These are phyloP conservation scores for Trimorus sp. DNA, from an alignment of 2,888 invertebrate genomes.

Conservation along the genomic window DNA sequence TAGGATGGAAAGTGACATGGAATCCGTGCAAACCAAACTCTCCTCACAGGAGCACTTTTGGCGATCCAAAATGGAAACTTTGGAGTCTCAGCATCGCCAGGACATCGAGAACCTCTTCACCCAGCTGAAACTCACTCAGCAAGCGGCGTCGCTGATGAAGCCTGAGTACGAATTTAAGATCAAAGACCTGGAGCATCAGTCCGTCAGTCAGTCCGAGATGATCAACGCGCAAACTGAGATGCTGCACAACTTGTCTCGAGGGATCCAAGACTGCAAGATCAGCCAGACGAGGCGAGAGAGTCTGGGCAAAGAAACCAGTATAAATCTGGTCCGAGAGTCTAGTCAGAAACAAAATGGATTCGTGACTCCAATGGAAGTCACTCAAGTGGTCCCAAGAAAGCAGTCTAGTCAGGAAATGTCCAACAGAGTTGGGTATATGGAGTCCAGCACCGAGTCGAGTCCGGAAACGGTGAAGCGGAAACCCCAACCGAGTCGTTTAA, in stretches of 20 bases:
- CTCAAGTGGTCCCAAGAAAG: neutral
- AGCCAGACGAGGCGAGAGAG: constrained; percentile 16
- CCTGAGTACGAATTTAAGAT: constrained; percentile 76
- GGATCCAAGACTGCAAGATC: constrained; percentile 49
- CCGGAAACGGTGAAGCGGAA: constrained; percentile 30
- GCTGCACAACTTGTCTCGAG: constrained; percentile 67
- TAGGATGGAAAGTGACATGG: constrained; percentile 70
- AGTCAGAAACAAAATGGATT: constrained; percentile 34
- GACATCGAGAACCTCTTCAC: constrained; percentile 76
- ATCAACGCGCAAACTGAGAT: constrained; percentile 73
- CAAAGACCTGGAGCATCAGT: constrained; percentile 73
- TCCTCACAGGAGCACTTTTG: constrained; percentile 76
- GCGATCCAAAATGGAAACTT: constrained; percentile 76
- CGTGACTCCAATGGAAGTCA: neutral
- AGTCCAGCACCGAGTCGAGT: constrained; percentile 42
- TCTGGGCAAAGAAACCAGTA: neutral
- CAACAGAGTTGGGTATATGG: constrained; percentile 21
- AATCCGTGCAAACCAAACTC: constrained; percentile 73
- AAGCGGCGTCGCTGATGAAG: constrained; percentile 72
- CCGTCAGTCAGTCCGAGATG: constrained; percentile 72
- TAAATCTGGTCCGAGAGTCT: neutral
- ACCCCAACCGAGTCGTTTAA: neutral
- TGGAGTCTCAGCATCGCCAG: constrained; percentile 75
- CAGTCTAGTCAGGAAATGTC: constrained; percentile 37
- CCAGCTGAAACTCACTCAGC: constrained; percentile 75